Conservation (phyloP, 2,113 vertebrate species). For the Halcyon malimbica region DNA sequence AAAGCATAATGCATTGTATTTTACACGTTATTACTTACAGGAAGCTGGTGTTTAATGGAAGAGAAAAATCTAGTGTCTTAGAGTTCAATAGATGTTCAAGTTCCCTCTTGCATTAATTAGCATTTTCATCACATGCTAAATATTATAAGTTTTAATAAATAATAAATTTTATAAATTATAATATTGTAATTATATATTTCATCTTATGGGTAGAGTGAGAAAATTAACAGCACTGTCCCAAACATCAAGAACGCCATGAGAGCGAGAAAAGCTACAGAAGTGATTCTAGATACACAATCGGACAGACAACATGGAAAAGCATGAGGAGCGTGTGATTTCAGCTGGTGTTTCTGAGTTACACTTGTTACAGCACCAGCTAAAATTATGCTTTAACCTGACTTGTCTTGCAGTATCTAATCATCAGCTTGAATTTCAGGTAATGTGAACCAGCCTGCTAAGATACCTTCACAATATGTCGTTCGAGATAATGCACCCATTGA, state of each 20-base stretch:
- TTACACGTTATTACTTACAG: background rate
- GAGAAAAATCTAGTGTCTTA: background rate
- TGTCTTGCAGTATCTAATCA: background rate
- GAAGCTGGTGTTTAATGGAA: background rate
- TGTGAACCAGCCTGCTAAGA: background rate
- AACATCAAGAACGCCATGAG: fast-evolving
- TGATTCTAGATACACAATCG: background rate
- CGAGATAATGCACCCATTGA: background rate
- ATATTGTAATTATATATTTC: too few species aligned
- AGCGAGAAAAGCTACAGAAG: background rate
- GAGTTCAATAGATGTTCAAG: background rate
- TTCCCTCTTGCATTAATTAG: background rate
- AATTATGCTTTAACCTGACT: background rate
- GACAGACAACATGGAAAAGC: background rate
- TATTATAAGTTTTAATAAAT: too few species aligned
- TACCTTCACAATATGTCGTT: background rate
- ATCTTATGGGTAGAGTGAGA: fast-evolving
- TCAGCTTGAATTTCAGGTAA: background rate
- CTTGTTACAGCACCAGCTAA: background rate
- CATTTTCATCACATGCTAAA: background rate
- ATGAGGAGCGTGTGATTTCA: background rate
- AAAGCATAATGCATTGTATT: background rate
- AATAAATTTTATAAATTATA: too few species aligned
- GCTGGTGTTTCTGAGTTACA: background rate
- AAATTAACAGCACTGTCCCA: background rate